These are phyloP conservation scores for Malurus splendens DNA, from an alignment of 2,797 vertebrate species.

Conservation along the genomic window DNA sequence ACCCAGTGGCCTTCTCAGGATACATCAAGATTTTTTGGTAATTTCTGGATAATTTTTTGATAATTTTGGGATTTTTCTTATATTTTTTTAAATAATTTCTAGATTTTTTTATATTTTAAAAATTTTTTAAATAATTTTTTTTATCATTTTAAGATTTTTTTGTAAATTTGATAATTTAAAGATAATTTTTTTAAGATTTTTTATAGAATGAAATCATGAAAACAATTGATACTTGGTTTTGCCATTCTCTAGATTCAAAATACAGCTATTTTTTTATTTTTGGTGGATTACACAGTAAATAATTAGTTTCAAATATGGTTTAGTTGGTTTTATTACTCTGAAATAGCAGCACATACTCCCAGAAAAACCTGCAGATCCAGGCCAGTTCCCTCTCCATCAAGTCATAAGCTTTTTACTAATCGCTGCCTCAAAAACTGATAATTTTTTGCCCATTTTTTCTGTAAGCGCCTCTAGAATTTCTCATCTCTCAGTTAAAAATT, in stretches of 20 bases:
- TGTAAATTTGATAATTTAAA: background rate
- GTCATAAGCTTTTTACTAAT: background rate
- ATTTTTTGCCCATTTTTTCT: background rate
- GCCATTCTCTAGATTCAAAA: background rate
- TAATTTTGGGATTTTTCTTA: accelerated
- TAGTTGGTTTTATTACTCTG: background rate
- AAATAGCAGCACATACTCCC: background rate
- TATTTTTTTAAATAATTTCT: accelerated
- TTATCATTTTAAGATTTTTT: background rate
- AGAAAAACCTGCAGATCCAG: background rate
- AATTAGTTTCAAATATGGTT: accelerated
- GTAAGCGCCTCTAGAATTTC: background rate
- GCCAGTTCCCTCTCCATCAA: background rate
- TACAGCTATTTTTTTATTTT: background rate
- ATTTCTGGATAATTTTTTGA: background rate
- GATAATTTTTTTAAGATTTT: accelerated
- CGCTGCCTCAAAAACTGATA: background rate
- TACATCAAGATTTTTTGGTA: accelerated
- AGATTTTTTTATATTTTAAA: background rate
- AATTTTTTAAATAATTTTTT: too few relatives aligned
- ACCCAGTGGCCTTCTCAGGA: background rate
- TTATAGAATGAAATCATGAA: background rate
- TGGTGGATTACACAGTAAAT: background rate
- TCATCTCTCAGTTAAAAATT: background rate
- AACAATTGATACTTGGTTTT: background rate